These are phyloP conservation scores for Sesamia nonagrioides DNA, from an alignment of 1,140 invertebrate species.

Conservation along the genomic window DNA sequence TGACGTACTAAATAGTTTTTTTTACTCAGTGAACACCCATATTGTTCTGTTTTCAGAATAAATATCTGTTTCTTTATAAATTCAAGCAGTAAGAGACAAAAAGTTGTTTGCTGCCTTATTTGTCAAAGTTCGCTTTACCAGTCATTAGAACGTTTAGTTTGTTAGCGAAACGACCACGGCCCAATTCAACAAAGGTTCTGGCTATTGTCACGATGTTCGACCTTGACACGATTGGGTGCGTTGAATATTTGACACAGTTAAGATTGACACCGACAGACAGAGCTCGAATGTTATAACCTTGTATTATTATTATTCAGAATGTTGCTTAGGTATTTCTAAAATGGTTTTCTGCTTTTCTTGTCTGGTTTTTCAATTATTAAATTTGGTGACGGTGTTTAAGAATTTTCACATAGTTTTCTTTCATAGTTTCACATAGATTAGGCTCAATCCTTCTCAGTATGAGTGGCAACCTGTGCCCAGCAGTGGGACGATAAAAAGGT, in stretches of 20 bases:
- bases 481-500: no score
- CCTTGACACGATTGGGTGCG: slow-evolving; percentile 5
- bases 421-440: no score
- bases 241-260: slow-evolving; percentile 11
- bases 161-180: slow-evolving; percentile 16
- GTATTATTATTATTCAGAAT: not conserved
- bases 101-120: not conserved
- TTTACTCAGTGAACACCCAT: no score
- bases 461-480: no score
- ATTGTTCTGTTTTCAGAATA: no score
- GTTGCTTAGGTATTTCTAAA: no score
- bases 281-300: slow-evolving; percentile 1
- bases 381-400: no score
- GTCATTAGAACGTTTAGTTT: not conserved
- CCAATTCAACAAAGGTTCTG: slow-evolving; percentile 16
- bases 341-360: no score
- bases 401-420: no score
- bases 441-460: no score
- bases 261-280: not conserved
- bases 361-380: no score
- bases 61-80: not conserved
- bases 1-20: no score
- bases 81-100: not conserved
- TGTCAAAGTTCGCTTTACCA: not conserved
- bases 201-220: not conserved